Evolutionary conservation across 2,113 vertebrate genomes (phyloP).

Genomic region (Bagarius yarrelli): DNA sequence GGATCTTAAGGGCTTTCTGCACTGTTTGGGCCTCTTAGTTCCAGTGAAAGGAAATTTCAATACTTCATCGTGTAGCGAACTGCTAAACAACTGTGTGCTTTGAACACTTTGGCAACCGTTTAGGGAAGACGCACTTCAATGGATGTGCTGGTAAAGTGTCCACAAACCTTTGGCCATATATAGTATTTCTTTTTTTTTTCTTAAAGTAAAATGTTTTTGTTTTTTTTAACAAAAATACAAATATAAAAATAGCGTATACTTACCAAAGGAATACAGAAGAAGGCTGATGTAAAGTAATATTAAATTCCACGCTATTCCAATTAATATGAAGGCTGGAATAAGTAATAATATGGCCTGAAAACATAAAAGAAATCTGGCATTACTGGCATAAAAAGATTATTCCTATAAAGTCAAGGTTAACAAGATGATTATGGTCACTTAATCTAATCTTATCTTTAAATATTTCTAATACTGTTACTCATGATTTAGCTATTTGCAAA

Average conservation of each 20-base stretch:
- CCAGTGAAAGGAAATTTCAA: too few species aligned
- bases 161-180: too few species aligned
- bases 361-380: neutral
- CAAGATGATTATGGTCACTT: neutral
- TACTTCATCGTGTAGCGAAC: too few species aligned
- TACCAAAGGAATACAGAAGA: conserved; percentile 89
- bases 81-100: too few species aligned
- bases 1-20: too few species aligned
- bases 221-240: too few species aligned
- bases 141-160: too few species aligned
- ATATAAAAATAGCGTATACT: conserved; percentile 56
- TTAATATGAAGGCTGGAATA: conserved; percentile 86
- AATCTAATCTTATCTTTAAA: neutral
- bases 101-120: too few species aligned
- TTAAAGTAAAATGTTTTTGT: too few species aligned
- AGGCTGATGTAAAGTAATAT: conserved; percentile 79
- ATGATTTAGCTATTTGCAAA: neutral
- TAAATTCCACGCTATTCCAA: conserved; percentile 81
- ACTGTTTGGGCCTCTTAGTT: too few species aligned
- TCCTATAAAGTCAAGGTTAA: neutral
- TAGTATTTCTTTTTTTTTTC: too few species aligned
- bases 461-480: neutral
- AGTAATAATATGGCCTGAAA: conserved; percentile 82
- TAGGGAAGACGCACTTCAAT: too few species aligned
- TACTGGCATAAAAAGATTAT: neutral